Evolutionary conservation across 2,888 invertebrate genomes (phyloP).

Genomic region (Dasypogon diadema): DNA sequence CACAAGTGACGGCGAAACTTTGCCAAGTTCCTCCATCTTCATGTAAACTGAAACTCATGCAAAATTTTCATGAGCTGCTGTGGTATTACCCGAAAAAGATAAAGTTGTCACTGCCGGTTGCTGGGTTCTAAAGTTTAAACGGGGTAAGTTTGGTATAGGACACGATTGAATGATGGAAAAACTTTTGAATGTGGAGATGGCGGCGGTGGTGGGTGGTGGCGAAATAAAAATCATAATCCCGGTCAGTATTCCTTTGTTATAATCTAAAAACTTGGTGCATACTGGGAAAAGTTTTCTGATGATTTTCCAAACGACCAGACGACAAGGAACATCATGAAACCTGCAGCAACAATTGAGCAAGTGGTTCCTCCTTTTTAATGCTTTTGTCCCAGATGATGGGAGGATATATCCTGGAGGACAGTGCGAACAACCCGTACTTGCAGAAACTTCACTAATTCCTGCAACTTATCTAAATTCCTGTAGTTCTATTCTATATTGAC

Average conservation of each 20-base stretch:
- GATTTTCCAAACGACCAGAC: not conserved
- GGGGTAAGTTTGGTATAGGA: constrained; percentile 15
- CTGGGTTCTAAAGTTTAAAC: constrained; percentile 28
- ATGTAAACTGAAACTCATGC: constrained; percentile 23
- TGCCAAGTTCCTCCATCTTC: constrained; percentile 7
- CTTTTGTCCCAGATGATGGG: too few species aligned
- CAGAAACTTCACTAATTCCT: not conserved
- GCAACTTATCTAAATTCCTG: constrained; percentile 12
- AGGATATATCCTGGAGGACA: not conserved
- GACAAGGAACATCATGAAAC: not conserved
- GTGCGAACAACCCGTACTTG: not conserved
- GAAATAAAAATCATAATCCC: constrained; percentile 17
- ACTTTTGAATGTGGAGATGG: not conserved
- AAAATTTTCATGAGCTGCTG: constrained; percentile 37
- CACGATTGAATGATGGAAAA: constrained; percentile 35
- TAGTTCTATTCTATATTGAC: not conserved
- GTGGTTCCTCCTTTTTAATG: too few species aligned
- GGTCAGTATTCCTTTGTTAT: constrained; percentile 18
- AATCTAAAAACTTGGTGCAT: not conserved
- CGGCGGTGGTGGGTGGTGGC: not conserved
- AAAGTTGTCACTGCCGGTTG: constrained; percentile 32
- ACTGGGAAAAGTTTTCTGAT: constrained; percentile 16
- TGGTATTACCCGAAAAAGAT: constrained; percentile 23
- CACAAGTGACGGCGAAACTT: constrained; percentile 32
- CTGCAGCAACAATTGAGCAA: too few species aligned